Percentiles rank a stretch among this genome's conserved stretches.
phyloP scores from a whole-genome alignment of 2,888 invertebrate species.

The Hydrotaea cyrtoneurina region DNA sequence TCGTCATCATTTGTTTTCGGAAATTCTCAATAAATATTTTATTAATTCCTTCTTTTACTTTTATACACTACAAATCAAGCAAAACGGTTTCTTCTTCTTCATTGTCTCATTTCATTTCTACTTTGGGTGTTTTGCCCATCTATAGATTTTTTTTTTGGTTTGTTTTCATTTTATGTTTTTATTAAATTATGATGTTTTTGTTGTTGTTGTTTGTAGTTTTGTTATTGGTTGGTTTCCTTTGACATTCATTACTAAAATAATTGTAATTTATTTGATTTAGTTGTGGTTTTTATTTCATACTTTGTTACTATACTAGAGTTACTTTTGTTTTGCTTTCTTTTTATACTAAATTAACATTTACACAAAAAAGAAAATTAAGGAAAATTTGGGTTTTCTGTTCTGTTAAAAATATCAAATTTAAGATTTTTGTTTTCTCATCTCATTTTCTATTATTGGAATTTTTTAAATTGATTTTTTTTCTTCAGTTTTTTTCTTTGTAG shows the following conservation, averaged over 20 bases:
- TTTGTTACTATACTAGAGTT: constrained; percentile 56
- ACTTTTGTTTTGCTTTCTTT: constrained; percentile 34
- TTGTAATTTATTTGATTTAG: constrained; percentile 38
- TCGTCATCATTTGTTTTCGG: neutral
- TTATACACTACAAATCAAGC: constrained; percentile 44
- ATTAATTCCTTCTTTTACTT: constrained; percentile 22
- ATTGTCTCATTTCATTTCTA: constrained; percentile 24
- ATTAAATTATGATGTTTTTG: constrained; percentile 37
- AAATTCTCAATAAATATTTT: constrained; percentile 21
- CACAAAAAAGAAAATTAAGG: constrained; percentile 58
- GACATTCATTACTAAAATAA: constrained; percentile 66
- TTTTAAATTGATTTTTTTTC: constrained; percentile 32
- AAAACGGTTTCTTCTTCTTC: constrained; percentile 19
- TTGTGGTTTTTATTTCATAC: constrained; percentile 1
- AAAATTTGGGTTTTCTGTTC: constrained; percentile 45
- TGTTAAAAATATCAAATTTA: constrained; percentile 42
- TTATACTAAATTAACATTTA: constrained; percentile 60
- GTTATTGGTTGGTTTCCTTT: constrained; percentile 37
- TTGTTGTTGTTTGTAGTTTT: constrained; percentile 20
- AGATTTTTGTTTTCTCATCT: neutral
- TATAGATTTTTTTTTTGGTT: constrained; percentile 11
- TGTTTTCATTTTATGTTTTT: neutral
- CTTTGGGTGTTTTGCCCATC: neutral
- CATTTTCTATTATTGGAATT: neutral
- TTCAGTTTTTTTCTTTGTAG: neutral